These are phyloP conservation scores for Microcebus griseorufus DNA, from an alignment of 2,113 vertebrate species.

Conservation along the genomic window DNA sequence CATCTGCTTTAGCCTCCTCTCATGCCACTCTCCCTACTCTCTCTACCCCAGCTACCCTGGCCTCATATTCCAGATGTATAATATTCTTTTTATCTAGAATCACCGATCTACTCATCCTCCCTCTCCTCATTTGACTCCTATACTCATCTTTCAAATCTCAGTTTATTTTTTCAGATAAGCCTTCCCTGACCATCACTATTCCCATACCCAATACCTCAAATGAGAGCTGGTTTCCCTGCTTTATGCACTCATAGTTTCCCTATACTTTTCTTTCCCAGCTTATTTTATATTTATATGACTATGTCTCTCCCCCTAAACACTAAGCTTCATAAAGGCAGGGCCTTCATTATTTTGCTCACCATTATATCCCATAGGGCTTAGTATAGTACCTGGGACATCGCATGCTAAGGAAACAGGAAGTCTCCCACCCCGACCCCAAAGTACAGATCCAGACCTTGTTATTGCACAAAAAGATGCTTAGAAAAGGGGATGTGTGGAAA, in stretches of 20 bases:
- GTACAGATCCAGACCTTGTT: background rate
- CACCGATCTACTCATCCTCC: background rate
- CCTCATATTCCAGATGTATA: background rate
- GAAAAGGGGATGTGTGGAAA: background rate
- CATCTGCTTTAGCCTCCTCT: constrained; percentile 19
- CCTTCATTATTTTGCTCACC: background rate
- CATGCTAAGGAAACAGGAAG: background rate
- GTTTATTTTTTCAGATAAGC: constrained; percentile 21
- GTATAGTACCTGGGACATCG: background rate
- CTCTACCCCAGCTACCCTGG: background rate
- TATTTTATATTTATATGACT: constrained; percentile 15
- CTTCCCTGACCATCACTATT: background rate
- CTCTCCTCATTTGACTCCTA: background rate
- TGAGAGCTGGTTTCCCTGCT: background rate
- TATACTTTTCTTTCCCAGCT: background rate
- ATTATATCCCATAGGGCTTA: background rate
- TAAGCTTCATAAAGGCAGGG: background rate
- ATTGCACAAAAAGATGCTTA: constrained; percentile 18
- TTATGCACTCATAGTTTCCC: background rate
- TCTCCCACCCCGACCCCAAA: background rate
- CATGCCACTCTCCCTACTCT: background rate
- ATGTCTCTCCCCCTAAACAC: background rate
- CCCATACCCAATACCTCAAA: constrained; percentile 3
- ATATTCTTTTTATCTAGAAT: background rate
- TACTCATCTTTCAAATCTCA: constrained; percentile 35